Conservation (phyloP, 2,888 invertebrate genomes). For the Criorhina ranunculi region DNA sequence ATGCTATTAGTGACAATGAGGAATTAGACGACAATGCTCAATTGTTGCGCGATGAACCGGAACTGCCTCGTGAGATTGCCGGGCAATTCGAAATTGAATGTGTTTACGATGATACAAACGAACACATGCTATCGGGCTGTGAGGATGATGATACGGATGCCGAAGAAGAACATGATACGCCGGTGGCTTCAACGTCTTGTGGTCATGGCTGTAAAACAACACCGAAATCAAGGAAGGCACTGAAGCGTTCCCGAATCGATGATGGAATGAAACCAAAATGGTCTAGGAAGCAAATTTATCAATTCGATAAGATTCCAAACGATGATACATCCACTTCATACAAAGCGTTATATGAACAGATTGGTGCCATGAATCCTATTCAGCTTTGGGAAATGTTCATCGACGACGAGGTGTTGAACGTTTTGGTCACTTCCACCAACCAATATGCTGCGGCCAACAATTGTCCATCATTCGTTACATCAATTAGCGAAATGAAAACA, state of each 20-base stretch:
- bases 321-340: conserved; percentile 9
- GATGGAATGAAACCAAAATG: conserved; percentile 1
- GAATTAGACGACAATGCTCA: neutral
- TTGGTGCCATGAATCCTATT: conserved; percentile 15
- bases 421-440: no score
- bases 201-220: no score
- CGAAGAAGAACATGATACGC: no score
- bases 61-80: no score
- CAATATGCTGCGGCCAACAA: conserved; percentile 25
- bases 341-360: conserved; percentile 15
- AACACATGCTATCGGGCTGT: no score
- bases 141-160: no score
- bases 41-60: no score
- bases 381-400: conserved; percentile 15
- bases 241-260: neutral
- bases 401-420: conserved; percentile 14
- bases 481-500: conserved; percentile 17
- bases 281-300: conserved; percentile 8
- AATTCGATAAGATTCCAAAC: conserved; percentile 10
- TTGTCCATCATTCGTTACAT: conserved; percentile 15
- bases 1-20: neutral
- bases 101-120: neutral
- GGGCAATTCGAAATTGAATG: conserved; percentile 1
- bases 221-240: no score
- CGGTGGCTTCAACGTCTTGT: no score